These are phyloP conservation scores for Scrobipalpa atriplicella DNA, from an alignment of 2,888 invertebrate species.

Conservation along the genomic window DNA sequence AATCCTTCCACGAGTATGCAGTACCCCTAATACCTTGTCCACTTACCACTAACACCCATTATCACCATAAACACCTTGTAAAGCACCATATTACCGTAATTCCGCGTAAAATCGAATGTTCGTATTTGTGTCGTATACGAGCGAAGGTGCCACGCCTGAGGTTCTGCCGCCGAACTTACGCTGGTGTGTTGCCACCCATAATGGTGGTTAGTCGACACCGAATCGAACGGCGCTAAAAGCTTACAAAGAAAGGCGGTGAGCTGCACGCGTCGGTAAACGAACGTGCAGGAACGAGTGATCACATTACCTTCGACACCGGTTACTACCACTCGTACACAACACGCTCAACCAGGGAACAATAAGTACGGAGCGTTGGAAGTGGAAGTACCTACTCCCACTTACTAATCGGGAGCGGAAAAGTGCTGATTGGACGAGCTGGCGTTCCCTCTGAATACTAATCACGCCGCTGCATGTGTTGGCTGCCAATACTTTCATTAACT, in stretches of 20 bases:
- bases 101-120: too few species aligned
- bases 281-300: slow-evolving; percentile 14
- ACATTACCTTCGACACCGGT: background rate
- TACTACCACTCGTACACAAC: background rate
- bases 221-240: slow-evolving; percentile 14
- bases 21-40: too few species aligned
- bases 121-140: too few species aligned
- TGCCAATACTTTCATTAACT: slow-evolving; percentile 24
- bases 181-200: too few species aligned
- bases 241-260: slow-evolving; percentile 7
- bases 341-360: slow-evolving; percentile 15
- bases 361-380: slow-evolving; percentile 10
- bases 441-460: slow-evolving; percentile 25
- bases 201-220: slow-evolving; percentile 16
- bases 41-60: too few species aligned
- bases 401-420: slow-evolving; percentile 23
- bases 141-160: too few species aligned
- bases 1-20: too few species aligned
- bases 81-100: too few species aligned
- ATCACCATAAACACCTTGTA: too few species aligned
- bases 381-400: background rate
- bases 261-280: slow-evolving; percentile 7
- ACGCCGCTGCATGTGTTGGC: slow-evolving; percentile 20
- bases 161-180: too few species aligned
- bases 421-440: slow-evolving; percentile 24